Conservation (phyloP, 2,797 vertebrate species). For the Varecia variegata region DNA sequence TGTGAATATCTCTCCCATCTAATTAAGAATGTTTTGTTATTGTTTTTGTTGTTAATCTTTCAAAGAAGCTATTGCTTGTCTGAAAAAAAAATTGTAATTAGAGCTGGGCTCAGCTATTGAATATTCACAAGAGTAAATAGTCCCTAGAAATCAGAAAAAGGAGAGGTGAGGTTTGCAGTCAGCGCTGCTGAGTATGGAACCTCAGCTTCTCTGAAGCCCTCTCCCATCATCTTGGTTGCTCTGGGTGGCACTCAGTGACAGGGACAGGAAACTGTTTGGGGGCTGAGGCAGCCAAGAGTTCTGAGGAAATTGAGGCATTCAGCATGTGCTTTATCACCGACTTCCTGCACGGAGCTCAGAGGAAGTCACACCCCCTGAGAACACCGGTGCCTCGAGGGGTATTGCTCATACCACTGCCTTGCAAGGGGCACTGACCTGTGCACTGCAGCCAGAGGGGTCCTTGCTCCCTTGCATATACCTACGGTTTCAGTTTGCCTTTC, state of each 20-base stretch:
- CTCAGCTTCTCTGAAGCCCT: background rate
- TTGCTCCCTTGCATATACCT: background rate
- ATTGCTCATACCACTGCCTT: background rate
- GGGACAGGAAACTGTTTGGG: slow-evolving; percentile 45
- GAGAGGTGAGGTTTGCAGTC: background rate
- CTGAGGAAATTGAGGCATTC: background rate
- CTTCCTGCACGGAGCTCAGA: slow-evolving; percentile 20
- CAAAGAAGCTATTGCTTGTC: background rate
- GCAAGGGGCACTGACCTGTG: background rate
- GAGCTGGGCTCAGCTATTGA: background rate
- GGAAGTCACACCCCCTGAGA: background rate
- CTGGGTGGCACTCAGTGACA: background rate
- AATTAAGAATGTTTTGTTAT: background rate
- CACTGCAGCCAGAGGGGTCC: too few relatives aligned
- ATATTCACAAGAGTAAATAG: background rate
- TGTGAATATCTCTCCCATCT: background rate
- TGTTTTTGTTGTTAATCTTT: background rate
- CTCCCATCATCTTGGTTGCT: accelerated
- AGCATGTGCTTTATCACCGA: background rate
- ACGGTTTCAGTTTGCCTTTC: background rate
- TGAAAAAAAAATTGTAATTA: background rate
- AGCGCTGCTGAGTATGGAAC: background rate
- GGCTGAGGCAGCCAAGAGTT: background rate
- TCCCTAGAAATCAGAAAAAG: background rate
- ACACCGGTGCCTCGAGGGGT: background rate